A percentile compares a stretch with the other conserved stretches of the same genome.
Conservation (phyloP, 1,140 invertebrate species). For the Drosophila pallidifrons region DNA sequence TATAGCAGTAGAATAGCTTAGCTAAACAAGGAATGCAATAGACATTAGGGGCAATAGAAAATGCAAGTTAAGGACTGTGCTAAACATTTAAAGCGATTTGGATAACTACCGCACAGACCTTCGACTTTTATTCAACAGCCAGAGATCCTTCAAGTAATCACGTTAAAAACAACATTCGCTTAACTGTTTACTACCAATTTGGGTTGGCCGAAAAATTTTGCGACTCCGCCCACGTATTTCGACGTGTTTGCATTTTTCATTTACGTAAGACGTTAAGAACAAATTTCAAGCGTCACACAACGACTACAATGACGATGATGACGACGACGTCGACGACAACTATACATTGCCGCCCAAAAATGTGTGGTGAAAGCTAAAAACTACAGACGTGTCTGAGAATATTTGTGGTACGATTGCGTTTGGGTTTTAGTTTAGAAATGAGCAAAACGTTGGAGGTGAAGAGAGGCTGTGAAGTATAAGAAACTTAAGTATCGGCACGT, state of each 20-base stretch:
- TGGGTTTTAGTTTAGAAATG: slow-evolving; percentile 11
- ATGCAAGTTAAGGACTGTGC: too few relatives aligned
- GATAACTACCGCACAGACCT: background rate
- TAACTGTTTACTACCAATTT: slow-evolving; percentile 20
- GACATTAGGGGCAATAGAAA: too few relatives aligned
- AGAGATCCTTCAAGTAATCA: slow-evolving; percentile 4
- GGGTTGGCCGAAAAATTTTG: background rate
- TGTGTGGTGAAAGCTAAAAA: slow-evolving; percentile 33
- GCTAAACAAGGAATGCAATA: too few relatives aligned
- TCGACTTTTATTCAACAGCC: background rate
- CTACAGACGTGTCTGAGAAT: slow-evolving; percentile 63
- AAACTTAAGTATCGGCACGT: slow-evolving; percentile 67
- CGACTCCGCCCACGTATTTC: slow-evolving; percentile 4
- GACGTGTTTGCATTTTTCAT: slow-evolving; percentile 25
- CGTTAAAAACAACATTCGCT: slow-evolving; percentile 15
- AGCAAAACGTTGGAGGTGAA: background rate
- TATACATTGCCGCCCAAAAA: slow-evolving; percentile 46
- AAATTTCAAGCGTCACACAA: slow-evolving; percentile 46
- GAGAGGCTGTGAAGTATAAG: background rate
- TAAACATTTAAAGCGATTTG: background rate
- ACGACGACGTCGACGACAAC: slow-evolving; percentile 34
- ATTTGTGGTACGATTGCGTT: slow-evolving; percentile 15
- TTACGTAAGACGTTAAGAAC: slow-evolving; percentile 54
- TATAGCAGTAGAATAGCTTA: too few relatives aligned
- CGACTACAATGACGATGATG: slow-evolving; percentile 4